These are phyloP conservation scores for Cherax destructor DNA, from an alignment of 1,140 invertebrate species.

Conservation along the genomic window DNA sequence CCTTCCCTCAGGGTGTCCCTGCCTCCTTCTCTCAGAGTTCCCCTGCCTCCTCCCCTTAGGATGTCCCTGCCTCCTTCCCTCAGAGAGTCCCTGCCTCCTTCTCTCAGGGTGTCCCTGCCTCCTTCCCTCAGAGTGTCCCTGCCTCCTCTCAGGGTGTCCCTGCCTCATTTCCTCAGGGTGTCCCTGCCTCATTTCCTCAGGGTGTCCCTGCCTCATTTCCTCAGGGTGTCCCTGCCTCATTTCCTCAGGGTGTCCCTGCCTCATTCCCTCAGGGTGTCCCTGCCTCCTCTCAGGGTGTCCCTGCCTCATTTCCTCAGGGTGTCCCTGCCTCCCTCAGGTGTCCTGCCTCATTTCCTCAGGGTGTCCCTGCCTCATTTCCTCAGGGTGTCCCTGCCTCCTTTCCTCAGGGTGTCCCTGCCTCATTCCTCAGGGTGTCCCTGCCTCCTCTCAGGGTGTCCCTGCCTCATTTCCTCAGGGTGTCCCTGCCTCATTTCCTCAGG, in stretches of 20 bases:
- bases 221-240: neutral
- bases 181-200: neutral
- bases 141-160: no score
- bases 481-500: no score
- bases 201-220: neutral
- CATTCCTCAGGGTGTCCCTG: neutral
- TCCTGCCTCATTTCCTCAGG: neutral
- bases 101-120: no score
- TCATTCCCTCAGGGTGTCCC: neutral
- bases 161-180: neutral
- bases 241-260: neutral
- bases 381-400: neutral
- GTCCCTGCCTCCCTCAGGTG: neutral
- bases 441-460: no score
- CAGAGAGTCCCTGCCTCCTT: no score
- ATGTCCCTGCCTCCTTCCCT: no score
- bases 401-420: neutral
- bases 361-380: neutral
- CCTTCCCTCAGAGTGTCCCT: no score
- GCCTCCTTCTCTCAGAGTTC: neutral
- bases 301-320: neutral
- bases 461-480: no score
- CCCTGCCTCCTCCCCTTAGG: no score
- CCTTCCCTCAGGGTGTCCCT: neutral
- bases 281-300: no score